phyloP scores from a whole-genome alignment of 2,113 vertebrate genomes.

The Thryonomys swinderianus region DNA sequence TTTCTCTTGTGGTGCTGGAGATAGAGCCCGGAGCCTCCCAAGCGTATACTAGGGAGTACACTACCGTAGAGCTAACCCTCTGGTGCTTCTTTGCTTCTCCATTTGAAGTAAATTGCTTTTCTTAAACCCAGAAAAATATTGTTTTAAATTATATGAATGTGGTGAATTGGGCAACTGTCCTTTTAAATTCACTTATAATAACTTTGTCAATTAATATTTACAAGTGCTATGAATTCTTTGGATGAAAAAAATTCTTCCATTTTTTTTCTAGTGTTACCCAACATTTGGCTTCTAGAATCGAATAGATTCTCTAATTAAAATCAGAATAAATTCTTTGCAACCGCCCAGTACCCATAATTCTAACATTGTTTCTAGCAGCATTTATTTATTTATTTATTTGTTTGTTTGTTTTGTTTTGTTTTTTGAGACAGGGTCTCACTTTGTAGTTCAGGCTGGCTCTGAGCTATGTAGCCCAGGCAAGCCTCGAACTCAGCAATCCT shows the following conservation, averaged over 20 bases:
- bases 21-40: neutral
- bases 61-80: neutral
- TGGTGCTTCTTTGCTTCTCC: neutral
- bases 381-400: too few species aligned
- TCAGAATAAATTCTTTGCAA: constrained; percentile 37
- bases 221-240: constrained; percentile 20
- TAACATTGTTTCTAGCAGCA: neutral
- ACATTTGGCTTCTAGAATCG: constrained; percentile 24
- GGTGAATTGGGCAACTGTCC: constrained; percentile 23
- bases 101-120: constrained; percentile 48
- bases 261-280: neutral
- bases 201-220: constrained; percentile 62
- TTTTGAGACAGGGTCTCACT: too few species aligned
- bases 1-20: neutral
- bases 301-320: constrained; percentile 52
- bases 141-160: neutral
- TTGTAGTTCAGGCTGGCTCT: too few species aligned
- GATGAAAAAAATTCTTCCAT: constrained; percentile 14
- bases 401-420: neutral
- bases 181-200: constrained; percentile 39
- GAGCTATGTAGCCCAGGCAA: too few species aligned
- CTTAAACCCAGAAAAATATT: constrained; percentile 26
- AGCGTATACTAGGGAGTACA: too few species aligned
- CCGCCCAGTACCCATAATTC: neutral
- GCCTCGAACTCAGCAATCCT: too few species aligned